These are phyloP conservation scores for Andrena haemorrhoa DNA, from an alignment of 2,888 invertebrate species.

Conservation along the genomic window DNA sequence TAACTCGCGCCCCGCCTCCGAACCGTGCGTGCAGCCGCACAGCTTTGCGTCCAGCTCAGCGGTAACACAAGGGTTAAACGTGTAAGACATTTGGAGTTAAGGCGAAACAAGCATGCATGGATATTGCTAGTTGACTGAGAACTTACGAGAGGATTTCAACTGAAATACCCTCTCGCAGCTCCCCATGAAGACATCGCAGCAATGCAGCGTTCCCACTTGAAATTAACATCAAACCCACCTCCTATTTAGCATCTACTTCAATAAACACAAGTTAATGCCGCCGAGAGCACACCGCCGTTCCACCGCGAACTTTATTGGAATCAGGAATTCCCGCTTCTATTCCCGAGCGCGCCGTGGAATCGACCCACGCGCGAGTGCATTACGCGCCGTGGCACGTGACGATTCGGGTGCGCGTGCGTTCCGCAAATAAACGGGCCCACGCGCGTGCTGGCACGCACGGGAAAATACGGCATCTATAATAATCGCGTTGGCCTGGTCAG, in stretches of 20 bases:
- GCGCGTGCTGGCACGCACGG: constrained; percentile 46
- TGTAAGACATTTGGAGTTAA: no score
- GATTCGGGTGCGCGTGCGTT: constrained; percentile 61
- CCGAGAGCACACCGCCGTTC: no score
- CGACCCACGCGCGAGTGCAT: constrained; percentile 35
- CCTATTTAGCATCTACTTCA: background rate
- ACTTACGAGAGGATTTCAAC: no score
- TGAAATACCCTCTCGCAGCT: no score
- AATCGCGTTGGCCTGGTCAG: constrained; percentile 72
- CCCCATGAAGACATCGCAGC: no score
- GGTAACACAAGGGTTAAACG: no score
- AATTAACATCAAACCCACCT: background rate
- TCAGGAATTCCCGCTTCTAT: constrained; percentile 19
- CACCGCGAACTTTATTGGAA: background rate
- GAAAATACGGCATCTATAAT: constrained; percentile 63
- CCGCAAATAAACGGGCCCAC: constrained; percentile 66
- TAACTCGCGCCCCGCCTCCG: no score
- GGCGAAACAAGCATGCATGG: no score
- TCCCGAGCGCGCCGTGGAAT: constrained; percentile 3
- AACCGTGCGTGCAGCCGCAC: no score
- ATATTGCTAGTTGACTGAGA: no score
- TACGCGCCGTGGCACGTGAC: constrained; percentile 53
- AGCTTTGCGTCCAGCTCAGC: no score
- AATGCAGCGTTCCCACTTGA: background rate
- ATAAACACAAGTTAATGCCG: no score